Percentiles rank a stretch among this genome's conserved stretches.
These are phyloP conservation scores for Malurus elegans DNA, from an alignment of 2,113 vertebrate genomes.

Conservation along the genomic window DNA sequence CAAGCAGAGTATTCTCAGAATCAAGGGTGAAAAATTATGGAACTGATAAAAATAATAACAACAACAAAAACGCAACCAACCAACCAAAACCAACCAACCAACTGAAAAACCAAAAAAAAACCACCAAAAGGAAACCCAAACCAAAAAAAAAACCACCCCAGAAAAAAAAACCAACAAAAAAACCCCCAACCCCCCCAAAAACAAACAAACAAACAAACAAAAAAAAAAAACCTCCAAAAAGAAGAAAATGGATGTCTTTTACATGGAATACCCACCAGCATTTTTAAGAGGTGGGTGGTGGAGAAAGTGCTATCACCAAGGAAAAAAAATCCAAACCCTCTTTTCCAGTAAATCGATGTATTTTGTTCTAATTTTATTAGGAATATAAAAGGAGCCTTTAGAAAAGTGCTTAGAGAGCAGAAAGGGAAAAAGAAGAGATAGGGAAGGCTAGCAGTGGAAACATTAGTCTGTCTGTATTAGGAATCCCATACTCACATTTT, in stretches of 20 bases:
- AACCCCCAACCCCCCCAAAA: background rate
- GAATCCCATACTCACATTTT: conserved; percentile 99
- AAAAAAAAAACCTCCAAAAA: background rate
- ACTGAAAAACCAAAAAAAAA: background rate
- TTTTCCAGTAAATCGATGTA: conserved; percentile 87
- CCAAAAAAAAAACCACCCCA: background rate
- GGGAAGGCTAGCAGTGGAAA: conserved; percentile 80
- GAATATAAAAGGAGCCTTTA: conserved; percentile 92
- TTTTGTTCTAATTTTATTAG: conserved; percentile 94
- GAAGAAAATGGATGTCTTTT: conserved; percentile 47
- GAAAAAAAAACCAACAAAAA: no score
- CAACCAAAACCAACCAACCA: background rate
- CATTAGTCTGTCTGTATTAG: conserved; percentile 99
- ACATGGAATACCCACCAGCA: conserved; percentile 59
- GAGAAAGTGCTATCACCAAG: conserved; percentile 45
- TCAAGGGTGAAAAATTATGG: background rate
- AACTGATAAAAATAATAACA: background rate
- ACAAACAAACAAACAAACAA: background rate
- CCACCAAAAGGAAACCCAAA: background rate
- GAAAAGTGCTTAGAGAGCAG: conserved; percentile 97
- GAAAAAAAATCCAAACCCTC: conserved; percentile 42
- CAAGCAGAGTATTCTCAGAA: background rate
- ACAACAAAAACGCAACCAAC: background rate
- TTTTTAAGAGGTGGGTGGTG: conserved; percentile 11
- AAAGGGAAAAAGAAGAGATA: conserved; percentile 75